Conservation (phyloP, 1,140 invertebrate species). For the Drosophila serrata region DNA sequence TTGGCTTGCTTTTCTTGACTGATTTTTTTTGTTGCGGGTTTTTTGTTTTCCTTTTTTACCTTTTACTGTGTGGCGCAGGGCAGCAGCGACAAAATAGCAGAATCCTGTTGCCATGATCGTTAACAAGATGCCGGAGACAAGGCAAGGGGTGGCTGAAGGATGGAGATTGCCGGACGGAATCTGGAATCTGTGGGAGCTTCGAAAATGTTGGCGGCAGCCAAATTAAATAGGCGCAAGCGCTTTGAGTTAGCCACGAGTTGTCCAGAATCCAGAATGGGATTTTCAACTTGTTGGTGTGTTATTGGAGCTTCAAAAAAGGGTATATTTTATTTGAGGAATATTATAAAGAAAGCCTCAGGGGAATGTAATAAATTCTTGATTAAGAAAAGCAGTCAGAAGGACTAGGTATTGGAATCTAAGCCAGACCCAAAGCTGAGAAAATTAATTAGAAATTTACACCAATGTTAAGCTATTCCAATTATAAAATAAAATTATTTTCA, state of each 20-base stretch:
- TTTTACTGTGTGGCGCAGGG: slow-evolving; percentile 61
- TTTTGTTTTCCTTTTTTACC: slow-evolving; percentile 44
- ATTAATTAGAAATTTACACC: too few relatives aligned
- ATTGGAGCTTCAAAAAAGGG: not conserved
- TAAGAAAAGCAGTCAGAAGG: not conserved
- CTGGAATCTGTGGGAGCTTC: slow-evolving; percentile 78
- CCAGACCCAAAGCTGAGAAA: too few relatives aligned
- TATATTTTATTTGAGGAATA: not conserved
- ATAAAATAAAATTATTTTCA: too few relatives aligned
- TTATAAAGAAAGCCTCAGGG: not conserved
- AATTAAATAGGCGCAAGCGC: slow-evolving; percentile 81
- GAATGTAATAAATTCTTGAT: not conserved
- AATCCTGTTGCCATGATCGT: slow-evolving; percentile 83
- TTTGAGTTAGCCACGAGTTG: slow-evolving; percentile 76
- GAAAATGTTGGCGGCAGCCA: slow-evolving; percentile 72
- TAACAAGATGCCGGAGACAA: slow-evolving; percentile 82
- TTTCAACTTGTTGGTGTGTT: slow-evolving; percentile 22
- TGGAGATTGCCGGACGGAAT: slow-evolving; percentile 42
- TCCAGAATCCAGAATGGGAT: slow-evolving; percentile 52
- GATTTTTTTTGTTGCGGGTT: slow-evolving; percentile 31
- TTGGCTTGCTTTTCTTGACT: slow-evolving; percentile 35
- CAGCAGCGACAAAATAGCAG: slow-evolving; percentile 81
- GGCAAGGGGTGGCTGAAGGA: slow-evolving; percentile 9
- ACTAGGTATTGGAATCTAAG: not conserved
- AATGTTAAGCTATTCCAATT: too few relatives aligned